Conservation (phyloP, 37 sponge, comb jelly and placozoan genomes). For the Geodia barretti region DNA sequence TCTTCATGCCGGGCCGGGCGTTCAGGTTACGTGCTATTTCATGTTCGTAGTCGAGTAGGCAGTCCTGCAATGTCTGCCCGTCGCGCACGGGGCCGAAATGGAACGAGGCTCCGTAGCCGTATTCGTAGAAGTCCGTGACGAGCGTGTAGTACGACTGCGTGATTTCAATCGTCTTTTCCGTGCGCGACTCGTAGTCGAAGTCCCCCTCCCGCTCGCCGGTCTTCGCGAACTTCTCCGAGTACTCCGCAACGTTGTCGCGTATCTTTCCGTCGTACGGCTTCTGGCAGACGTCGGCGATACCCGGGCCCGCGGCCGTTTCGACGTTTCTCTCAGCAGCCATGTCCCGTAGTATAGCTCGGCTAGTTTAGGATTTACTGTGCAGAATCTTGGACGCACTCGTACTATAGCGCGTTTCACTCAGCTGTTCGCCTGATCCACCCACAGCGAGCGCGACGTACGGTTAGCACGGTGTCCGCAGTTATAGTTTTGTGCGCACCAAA, state of each 20-base stretch:
- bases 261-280: neutral
- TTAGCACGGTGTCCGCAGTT: too few species aligned
- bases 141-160: slow-evolving; percentile 43
- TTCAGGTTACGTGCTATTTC: slow-evolving; percentile 23
- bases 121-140: slow-evolving; percentile 85
- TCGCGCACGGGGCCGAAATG: slow-evolving; percentile 63
- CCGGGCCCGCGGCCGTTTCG: too few species aligned
- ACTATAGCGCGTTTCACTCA: too few species aligned
- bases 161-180: slow-evolving; percentile 18
- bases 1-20: slow-evolving; percentile 53
- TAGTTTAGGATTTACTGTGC: too few species aligned
- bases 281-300: neutral
- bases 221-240: slow-evolving; percentile 9
- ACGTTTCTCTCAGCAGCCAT: too few species aligned
- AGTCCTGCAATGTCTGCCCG: slow-evolving; percentile 45
- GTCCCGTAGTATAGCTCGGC: too few species aligned
- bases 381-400: too few species aligned
- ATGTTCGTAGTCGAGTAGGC: slow-evolving; percentile 39
- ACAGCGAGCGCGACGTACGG: too few species aligned
- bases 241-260: neutral
- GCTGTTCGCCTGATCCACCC: too few species aligned
- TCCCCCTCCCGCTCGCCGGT: neutral
- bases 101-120: slow-evolving; percentile 77
- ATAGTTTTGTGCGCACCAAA: too few species aligned
- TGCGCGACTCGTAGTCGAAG: slow-evolving; percentile 24